Evolutionary conservation across 2,888 invertebrate species (phyloP).

Genomic region (Cryptus viduatorius): DNA sequence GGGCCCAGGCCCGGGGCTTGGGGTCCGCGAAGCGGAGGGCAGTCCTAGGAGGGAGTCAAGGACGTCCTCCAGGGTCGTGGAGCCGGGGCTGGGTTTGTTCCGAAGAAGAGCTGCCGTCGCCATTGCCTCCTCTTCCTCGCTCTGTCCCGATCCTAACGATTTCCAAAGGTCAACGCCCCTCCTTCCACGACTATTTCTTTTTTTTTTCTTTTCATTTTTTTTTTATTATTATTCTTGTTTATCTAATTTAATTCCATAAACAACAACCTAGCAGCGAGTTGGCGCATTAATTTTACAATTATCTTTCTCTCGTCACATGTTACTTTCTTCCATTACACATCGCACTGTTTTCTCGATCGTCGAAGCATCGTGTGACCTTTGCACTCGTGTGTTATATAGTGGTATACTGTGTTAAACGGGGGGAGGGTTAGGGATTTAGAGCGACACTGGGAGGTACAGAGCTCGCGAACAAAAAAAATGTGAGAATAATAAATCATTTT

Average conservation of each 20-base stretch:
- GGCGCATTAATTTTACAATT: slow-evolving; percentile 8
- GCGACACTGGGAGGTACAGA: slow-evolving; percentile 8
- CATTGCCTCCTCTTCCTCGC: slow-evolving; percentile 83
- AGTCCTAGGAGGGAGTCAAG: slow-evolving; percentile 96
- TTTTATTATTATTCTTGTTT: slow-evolving; percentile 24
- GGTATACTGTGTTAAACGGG: slow-evolving; percentile 27
- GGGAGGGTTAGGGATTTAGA: background rate
- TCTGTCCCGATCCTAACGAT: slow-evolving; percentile 82
- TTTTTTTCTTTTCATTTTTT: slow-evolving; percentile 24
- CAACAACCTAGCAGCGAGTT: slow-evolving; percentile 35
- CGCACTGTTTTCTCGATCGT: slow-evolving; percentile 60
- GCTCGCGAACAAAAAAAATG: slow-evolving; percentile 2
- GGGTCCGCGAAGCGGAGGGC: slow-evolving; percentile 91
- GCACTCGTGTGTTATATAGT: slow-evolving; percentile 62
- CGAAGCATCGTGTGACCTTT: slow-evolving; percentile 70
- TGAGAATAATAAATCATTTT: slow-evolving; percentile 2
- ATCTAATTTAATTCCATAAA: slow-evolving; percentile 13
- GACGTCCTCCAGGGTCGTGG: slow-evolving; percentile 96
- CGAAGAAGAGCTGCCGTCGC: slow-evolving; percentile 82
- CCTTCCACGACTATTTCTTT: slow-evolving; percentile 57
- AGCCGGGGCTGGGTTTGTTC: slow-evolving; percentile 88
- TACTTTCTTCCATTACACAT: slow-evolving; percentile 41
- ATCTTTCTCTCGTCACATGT: slow-evolving; percentile 13
- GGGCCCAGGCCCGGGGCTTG: slow-evolving; percentile 88
- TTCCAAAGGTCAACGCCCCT: slow-evolving; percentile 69